Conservation (phyloP, 2,113 vertebrate species). For the Engraulis encrasicolus region DNA sequence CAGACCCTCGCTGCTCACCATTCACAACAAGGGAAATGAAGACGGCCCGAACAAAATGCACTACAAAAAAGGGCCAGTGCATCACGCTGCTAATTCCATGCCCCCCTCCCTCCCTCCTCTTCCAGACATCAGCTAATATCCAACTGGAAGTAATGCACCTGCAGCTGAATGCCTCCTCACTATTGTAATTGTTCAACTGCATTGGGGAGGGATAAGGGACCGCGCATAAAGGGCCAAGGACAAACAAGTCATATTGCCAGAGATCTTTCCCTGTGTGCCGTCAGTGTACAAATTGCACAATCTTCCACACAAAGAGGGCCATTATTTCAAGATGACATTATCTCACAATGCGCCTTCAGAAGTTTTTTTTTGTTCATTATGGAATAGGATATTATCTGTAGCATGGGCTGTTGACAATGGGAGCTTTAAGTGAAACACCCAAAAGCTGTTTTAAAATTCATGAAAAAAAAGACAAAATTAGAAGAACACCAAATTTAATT, state of each 20-base stretch:
- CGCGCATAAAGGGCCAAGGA: slow-evolving; percentile 82
- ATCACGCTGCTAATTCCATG: slow-evolving; percentile 96
- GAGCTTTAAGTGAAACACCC: slow-evolving; percentile 42
- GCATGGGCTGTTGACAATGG: slow-evolving; percentile 64
- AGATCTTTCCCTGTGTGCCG: slow-evolving; percentile 82
- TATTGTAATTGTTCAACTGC: slow-evolving; percentile 86
- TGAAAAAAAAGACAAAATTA: neutral
- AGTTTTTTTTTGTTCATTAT: slow-evolving; percentile 53
- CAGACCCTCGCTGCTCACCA: slow-evolving; percentile 96
- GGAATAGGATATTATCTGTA: slow-evolving; percentile 70
- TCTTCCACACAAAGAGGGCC: slow-evolving; percentile 71
- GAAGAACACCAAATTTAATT: neutral
- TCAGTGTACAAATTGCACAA: slow-evolving; percentile 84
- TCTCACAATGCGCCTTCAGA: slow-evolving; percentile 69
- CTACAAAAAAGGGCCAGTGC: slow-evolving; percentile 99
- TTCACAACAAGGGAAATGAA: slow-evolving; percentile 99
- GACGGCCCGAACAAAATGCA: slow-evolving; percentile 97
- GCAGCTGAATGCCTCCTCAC: slow-evolving; percentile 98
- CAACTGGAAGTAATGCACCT: slow-evolving; percentile 99
- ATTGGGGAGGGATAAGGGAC: slow-evolving; percentile 85
- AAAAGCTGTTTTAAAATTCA: slow-evolving; percentile 32
- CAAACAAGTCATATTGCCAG: slow-evolving; percentile 89
- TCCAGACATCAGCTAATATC: slow-evolving; percentile 93
- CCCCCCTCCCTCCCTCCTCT: slow-evolving; percentile 73
- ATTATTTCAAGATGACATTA: slow-evolving; percentile 78